These are phyloP conservation scores for Cacatua alba DNA, from an alignment of 2,113 vertebrate genomes.

Conservation along the genomic window DNA sequence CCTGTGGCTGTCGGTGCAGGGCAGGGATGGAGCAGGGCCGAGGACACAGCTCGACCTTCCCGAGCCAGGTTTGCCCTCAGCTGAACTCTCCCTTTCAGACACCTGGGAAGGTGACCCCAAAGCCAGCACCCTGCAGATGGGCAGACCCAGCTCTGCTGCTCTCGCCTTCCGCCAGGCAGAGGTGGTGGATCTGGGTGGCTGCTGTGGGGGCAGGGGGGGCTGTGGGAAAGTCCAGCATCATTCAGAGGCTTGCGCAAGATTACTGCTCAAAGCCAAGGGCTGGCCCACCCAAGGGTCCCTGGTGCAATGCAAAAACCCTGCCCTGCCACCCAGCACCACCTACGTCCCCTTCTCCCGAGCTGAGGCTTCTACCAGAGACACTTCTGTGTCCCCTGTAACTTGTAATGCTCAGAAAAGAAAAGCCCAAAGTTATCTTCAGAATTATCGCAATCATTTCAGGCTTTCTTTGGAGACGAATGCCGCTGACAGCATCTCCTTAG, in stretches of 20 bases:
- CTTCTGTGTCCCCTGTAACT: not conserved
- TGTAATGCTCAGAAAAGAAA: not conserved
- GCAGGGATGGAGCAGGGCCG: not conserved
- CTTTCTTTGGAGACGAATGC: not conserved
- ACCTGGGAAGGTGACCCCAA: not conserved
- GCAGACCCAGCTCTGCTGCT: fast-evolving
- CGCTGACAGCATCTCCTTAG: conserved; percentile 25
- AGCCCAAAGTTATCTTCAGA: not conserved
- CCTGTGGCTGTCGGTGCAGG: not conserved
- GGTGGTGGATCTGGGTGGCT: not conserved
- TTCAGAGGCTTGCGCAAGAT: too few relatives aligned
- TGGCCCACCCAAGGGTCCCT: fast-evolving
- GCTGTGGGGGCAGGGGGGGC: fast-evolving
- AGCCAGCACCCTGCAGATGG: fast-evolving
- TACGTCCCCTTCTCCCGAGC: not conserved
- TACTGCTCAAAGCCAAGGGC: not conserved
- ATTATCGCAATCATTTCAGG: not conserved
- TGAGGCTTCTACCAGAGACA: not conserved
- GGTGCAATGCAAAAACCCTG: not conserved
- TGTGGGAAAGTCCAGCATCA: not conserved
- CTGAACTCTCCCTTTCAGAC: not conserved
- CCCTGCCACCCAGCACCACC: not conserved
- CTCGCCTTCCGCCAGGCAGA: not conserved
- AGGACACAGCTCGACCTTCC: not conserved
- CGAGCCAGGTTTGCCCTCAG: fast-evolving